A percentile compares a stretch with the other conserved stretches of the same genome.
These are phyloP conservation scores for Nomada fucata DNA, from an alignment of 2,888 invertebrate genomes.

Conservation along the genomic window DNA sequence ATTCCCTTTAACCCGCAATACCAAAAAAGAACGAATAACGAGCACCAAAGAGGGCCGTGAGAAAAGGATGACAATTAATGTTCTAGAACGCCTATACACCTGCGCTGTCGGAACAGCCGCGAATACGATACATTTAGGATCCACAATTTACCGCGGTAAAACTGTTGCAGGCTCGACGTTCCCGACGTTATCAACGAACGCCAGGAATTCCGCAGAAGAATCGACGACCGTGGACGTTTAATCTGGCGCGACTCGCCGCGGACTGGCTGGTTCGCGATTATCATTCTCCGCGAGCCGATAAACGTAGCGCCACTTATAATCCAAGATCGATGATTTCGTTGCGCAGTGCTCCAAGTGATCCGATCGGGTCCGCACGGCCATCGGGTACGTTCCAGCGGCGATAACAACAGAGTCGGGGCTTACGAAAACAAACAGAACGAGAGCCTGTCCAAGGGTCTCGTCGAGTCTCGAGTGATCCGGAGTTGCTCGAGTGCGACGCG, in stretches of 20 bases:
- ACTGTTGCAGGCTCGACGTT: too few relatives aligned
- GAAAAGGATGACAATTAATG: too few relatives aligned
- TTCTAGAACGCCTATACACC: too few relatives aligned
- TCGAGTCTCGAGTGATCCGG: not conserved
- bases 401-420: not conserved
- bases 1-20: too few relatives aligned
- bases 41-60: too few relatives aligned
- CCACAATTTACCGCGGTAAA: too few relatives aligned
- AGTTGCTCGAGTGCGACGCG: not conserved
- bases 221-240: not conserved
- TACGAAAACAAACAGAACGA: not conserved
- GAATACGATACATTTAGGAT: too few relatives aligned
- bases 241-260: not conserved
- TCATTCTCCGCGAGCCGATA: conserved; percentile 10
- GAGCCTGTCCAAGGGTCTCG: not conserved
- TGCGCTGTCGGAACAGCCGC: too few relatives aligned
- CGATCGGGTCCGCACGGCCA: not conserved
- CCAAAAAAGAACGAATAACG: too few relatives aligned
- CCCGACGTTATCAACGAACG: too few relatives aligned
- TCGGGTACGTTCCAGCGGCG: not conserved
- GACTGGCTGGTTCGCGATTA: not conserved
- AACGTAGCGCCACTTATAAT: conserved; percentile 24
- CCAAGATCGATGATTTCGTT: conserved; percentile 17
- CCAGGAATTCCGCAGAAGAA: too few relatives aligned
- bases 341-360: conserved; percentile 1